Evolutionary conservation across 2,113 vertebrate species (phyloP), one percentile per base, ranked within the genome.

Genomic region (Paramormyrops kingsleyae): DNA sequence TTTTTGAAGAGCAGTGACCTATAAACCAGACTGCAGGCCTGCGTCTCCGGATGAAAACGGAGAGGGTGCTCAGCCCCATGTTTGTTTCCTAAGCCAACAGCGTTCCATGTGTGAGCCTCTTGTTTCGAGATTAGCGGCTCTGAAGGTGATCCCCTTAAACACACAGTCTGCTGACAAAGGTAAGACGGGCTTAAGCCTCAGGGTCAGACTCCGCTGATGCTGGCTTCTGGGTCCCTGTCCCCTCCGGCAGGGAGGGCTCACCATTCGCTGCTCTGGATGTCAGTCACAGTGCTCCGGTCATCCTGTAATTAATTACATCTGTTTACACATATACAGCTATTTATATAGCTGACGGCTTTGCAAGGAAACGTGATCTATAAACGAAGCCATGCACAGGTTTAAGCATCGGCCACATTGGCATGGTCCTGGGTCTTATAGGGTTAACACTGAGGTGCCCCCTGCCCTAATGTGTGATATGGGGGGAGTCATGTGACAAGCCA

Each of bases 121-220:
- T 42, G 31, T 10, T 59, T 47, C 3, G 59, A 49, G 56, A 53
- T 89, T 83, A 21, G n/a, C 46, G 9, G 13, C 47, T 24, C n/a
- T 46, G 88, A 84, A 84, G 42, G 39, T 89, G 52, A 84, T 84
- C 77, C 50, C 49, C 85, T 35, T 88, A 59, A 88, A 50, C 1
- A 88, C 52, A 4, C 35, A 85, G 74, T 27, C 35, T 89, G 89
- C 89, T 89, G 89, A 89, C 89, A 42, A 21, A 27, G 80, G 12
- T 24, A 62, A 47, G 21, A 46, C 1, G 12, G 89, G 35, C 83
- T 89, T 89, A 89, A 3, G 50, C 3, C 50, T 56, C 39, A n/a
- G 52, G 87, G 35, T 88, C 53, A 62, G 31, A 46, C 53, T 21
- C 27, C 4, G 17, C 46, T 53, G 44, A 52, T 12, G 10, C 13